Conservation (phyloP, 64 coral and sea anemone genomes). For the Porites lutea region DNA sequence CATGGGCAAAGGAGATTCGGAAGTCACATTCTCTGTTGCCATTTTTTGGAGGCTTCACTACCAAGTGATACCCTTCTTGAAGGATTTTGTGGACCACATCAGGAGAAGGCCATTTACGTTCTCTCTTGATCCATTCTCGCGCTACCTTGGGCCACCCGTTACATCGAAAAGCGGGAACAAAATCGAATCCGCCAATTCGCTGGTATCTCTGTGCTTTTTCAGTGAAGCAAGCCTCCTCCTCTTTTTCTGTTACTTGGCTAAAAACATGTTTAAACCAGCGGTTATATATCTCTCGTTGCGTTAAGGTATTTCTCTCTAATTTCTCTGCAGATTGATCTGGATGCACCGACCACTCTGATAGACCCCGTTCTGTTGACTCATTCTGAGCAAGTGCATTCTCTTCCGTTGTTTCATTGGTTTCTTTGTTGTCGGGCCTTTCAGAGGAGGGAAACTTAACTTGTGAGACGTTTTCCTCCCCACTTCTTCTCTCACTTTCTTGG, state of each 20-base stretch:
- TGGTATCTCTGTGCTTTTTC: neutral
- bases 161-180: neutral
- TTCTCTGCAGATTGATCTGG: neutral
- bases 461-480: neutral
- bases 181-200: constrained; percentile 36
- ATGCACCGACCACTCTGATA: neutral
- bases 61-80: constrained; percentile 53
- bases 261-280: neutral
- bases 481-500: neutral
- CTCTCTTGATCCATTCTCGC: constrained; percentile 11
- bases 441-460: neutral
- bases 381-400: neutral
- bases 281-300: neutral
- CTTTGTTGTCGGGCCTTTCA: no score
- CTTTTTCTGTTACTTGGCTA: neutral
- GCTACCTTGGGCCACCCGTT: constrained; percentile 47
- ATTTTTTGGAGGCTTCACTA: constrained; percentile 42
- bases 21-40: constrained; percentile 4
- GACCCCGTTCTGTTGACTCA: neutral
- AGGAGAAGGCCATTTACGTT: constrained; percentile 37
- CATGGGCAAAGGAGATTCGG: constrained; percentile 55
- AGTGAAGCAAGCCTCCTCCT: no score
- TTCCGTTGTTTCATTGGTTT: neutral
- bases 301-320: neutral
- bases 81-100: constrained; percentile 38